Evolutionary conservation across 2,888 invertebrate genomes (phyloP).

Genomic region (Leucoptera coffeella): DNA sequence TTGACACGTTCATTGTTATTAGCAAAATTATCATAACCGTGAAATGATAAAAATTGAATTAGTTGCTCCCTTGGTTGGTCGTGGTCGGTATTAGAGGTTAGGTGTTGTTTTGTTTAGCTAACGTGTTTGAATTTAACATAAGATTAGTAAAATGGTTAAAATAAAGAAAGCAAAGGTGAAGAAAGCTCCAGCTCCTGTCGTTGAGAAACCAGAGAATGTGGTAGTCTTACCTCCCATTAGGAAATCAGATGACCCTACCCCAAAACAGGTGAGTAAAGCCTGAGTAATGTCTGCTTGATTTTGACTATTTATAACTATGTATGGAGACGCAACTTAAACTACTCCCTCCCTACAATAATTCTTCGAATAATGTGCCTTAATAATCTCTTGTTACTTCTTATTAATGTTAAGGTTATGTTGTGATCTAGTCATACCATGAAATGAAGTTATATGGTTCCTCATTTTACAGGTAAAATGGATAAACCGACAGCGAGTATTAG

Average conservation of each 20-base stretch:
- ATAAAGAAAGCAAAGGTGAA: conserved; percentile 28
- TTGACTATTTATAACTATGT: neutral
- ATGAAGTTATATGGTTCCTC: neutral
- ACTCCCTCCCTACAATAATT: neutral
- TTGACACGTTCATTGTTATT: too few relatives aligned
- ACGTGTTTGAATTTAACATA: too few relatives aligned
- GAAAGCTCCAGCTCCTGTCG: conserved; percentile 19
- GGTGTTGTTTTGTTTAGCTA: too few relatives aligned
- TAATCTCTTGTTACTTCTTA: too few relatives aligned
- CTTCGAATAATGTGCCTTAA: neutral
- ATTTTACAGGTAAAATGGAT: conserved; percentile 77
- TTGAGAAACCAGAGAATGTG: conserved; percentile 24
- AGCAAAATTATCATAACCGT: too few relatives aligned
- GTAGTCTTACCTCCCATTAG: conserved; percentile 50
- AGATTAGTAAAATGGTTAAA: too few relatives aligned
- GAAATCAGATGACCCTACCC: conserved; percentile 64
- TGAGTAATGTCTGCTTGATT: neutral
- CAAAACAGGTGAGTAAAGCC: conserved; percentile 58
- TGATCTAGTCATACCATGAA: conserved; percentile 1
- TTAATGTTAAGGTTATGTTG: too few relatives aligned
- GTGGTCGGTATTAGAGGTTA: too few relatives aligned
- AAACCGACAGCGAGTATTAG: conserved; percentile 87
- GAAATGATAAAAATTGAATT: too few relatives aligned
- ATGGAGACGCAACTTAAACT: neutral
- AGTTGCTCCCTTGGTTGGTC: too few relatives aligned